These are phyloP conservation scores for Morpho helenor DNA, from an alignment of 2,888 invertebrate species.

Conservation along the genomic window DNA sequence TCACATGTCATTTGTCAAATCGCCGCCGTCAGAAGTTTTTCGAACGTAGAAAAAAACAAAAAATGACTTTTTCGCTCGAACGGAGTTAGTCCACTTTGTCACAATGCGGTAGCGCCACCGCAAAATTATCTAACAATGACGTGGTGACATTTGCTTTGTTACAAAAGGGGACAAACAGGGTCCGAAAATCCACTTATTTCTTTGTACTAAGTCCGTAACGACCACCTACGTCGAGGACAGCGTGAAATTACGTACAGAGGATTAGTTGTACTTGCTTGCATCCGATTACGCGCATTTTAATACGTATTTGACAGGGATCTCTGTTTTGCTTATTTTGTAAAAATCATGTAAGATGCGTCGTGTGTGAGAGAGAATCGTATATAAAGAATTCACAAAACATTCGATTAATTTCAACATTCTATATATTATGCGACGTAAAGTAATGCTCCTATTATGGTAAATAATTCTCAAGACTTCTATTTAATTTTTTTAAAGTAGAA, in stretches of 20 bases:
- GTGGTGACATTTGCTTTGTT: conserved; percentile 62
- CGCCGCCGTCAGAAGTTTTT: conserved; percentile 5
- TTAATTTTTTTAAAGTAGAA: too few species aligned
- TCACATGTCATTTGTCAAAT: conserved; percentile 5
- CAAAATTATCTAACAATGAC: conserved; percentile 48
- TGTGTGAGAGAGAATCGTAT: too few species aligned
- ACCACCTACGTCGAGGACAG: conserved; percentile 50
- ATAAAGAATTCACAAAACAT: too few species aligned
- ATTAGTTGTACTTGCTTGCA: conserved; percentile 29
- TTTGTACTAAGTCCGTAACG: conserved; percentile 29
- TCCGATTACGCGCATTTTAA: conserved; percentile 7
- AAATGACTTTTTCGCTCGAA: conserved; percentile 58
- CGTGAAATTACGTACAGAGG: conserved; percentile 41
- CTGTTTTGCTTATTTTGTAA: too few species aligned
- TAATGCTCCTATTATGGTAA: too few species aligned
- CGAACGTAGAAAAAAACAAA: conserved; percentile 36
- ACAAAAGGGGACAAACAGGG: conserved; percentile 44
- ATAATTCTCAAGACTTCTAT: too few species aligned
- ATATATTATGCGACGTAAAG: too few species aligned
- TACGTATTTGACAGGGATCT: neutral
- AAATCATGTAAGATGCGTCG: too few species aligned
- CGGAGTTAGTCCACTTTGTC: conserved; percentile 23
- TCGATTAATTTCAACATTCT: too few species aligned
- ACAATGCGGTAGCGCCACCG: conserved; percentile 63
- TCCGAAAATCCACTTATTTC: conserved; percentile 25